phyloP scores from a whole-genome alignment of 2,888 invertebrate genomes.

The Oxytorus armatus region DNA sequence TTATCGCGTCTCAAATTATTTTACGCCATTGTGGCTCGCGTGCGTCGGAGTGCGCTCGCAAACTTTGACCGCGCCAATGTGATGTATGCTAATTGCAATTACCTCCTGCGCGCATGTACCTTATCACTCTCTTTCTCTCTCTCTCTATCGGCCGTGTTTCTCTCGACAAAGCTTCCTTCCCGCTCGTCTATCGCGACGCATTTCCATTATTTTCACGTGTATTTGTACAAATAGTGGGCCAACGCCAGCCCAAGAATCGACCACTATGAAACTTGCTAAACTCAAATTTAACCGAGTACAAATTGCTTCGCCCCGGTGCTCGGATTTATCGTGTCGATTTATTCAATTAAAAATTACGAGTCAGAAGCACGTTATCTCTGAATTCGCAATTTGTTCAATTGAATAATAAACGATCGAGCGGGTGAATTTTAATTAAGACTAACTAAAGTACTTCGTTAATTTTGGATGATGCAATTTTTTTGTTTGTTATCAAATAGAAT shows the following conservation, averaged over 20 bases:
- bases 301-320: slow-evolving; percentile 75
- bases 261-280: slow-evolving; percentile 77
- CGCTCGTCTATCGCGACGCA: slow-evolving; percentile 61
- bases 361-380: not conserved
- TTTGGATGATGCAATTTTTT: too few species aligned
- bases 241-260: slow-evolving; percentile 63
- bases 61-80: slow-evolving; percentile 74
- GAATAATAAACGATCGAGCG: slow-evolving; percentile 1
- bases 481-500: too few species aligned
- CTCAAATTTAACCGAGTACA: slow-evolving; percentile 77
- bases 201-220: slow-evolving; percentile 68
- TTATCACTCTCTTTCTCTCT: slow-evolving; percentile 36
- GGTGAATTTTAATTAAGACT: too few species aligned
- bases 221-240: slow-evolving; percentile 31
- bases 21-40: slow-evolving; percentile 75
- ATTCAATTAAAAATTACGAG: slow-evolving; percentile 16
- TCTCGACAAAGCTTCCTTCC: slow-evolving; percentile 26
- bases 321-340: slow-evolving; percentile 51
- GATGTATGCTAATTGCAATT: slow-evolving; percentile 83
- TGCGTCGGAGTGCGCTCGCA: slow-evolving; percentile 67
- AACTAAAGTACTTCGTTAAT: too few species aligned
- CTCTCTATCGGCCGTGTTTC: slow-evolving; percentile 20
- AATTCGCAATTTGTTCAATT: slow-evolving; percentile 15
- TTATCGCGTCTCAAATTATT: slow-evolving; percentile 20
- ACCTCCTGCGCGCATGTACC: slow-evolving; percentile 76